phyloP scores from a whole-genome alignment of 1,140 invertebrate species.

The Nixonia krombeini region DNA sequence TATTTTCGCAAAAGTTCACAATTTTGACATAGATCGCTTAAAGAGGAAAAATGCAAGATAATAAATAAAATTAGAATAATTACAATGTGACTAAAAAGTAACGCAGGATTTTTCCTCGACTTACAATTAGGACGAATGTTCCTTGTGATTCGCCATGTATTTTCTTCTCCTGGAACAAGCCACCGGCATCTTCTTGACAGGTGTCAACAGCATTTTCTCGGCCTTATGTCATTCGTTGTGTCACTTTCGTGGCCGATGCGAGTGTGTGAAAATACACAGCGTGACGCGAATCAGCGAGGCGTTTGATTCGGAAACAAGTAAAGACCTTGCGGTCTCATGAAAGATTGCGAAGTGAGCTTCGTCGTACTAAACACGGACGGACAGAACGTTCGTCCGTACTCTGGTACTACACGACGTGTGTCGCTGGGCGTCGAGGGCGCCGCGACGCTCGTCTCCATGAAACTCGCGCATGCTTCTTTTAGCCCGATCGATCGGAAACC shows the following conservation, averaged over 20 bases:
- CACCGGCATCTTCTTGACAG: conserved; percentile 49
- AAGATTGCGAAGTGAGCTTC: neutral
- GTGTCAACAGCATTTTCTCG: conserved; percentile 35
- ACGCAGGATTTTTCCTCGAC: conserved; percentile 12
- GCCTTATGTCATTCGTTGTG: neutral
- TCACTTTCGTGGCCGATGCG: conserved; percentile 2
- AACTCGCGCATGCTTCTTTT: conserved; percentile 45
- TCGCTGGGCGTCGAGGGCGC: conserved; percentile 41
- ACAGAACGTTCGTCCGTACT: conserved; percentile 24
- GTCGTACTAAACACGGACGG: conserved; percentile 12
- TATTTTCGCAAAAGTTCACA: no score
- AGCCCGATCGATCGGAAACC: conserved; percentile 54
- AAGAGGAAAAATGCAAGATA: neutral
- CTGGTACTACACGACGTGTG: conserved; percentile 17
- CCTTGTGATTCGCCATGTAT: conserved; percentile 7
- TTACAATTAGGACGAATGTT: conserved; percentile 50
- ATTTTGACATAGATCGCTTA: no score
- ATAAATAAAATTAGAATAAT: neutral
- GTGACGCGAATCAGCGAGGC: neutral
- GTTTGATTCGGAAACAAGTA: neutral
- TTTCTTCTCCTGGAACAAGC: conserved; percentile 14
- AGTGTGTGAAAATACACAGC: neutral
- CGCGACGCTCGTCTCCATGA: conserved; percentile 52
- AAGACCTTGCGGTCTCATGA: neutral
- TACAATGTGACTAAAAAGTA: neutral